A percentile compares a stretch with the other conserved stretches of the same genome.
Evolutionary conservation across 2,113 vertebrate species (phyloP).

Genomic region (Hypocryptadius cinnamomeus): DNA sequence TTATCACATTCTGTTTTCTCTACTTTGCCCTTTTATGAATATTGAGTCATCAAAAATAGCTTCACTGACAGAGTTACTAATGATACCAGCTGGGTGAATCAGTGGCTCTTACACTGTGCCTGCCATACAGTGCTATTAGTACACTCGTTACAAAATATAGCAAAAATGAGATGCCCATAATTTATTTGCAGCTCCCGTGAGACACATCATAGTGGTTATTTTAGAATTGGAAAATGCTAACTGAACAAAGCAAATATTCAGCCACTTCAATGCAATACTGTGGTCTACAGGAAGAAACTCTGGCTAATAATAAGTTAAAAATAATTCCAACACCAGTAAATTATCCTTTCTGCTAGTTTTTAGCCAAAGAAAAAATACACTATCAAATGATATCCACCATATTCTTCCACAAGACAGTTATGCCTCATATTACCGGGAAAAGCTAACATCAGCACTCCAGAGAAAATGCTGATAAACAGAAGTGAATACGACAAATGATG

Average conservation of each 20-base stretch:
- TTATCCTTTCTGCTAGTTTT: not conserved
- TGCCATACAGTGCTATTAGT: not conserved
- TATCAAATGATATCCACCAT: not conserved
- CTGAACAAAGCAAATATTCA: not conserved
- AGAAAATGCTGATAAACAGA: slow-evolving; percentile 46
- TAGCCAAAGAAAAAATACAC: not conserved
- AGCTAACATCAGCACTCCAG: slow-evolving; percentile 45
- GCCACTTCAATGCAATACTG: not conserved
- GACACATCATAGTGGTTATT: slow-evolving; percentile 14
- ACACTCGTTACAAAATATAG: not conserved
- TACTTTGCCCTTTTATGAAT: slow-evolving; percentile 58
- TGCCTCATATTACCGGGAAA: slow-evolving; percentile 19
- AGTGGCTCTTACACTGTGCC: slow-evolving; percentile 28
- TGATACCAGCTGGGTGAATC: slow-evolving; percentile 50
- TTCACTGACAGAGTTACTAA: slow-evolving; percentile 47
- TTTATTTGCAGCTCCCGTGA: slow-evolving; percentile 31
- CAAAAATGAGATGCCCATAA: slow-evolving; percentile 24
- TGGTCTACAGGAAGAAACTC: not conserved
- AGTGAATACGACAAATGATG: not conserved
- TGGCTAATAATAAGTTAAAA: not conserved
- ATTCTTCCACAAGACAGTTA: not conserved
- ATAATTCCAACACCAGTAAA: not conserved
- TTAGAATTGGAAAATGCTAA: not conserved
- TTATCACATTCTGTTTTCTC: slow-evolving; percentile 61
- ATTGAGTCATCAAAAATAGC: slow-evolving; percentile 63